Evolutionary conservation across 2,113 vertebrate species (phyloP).

Genomic region (Malurus melanocephalus): DNA sequence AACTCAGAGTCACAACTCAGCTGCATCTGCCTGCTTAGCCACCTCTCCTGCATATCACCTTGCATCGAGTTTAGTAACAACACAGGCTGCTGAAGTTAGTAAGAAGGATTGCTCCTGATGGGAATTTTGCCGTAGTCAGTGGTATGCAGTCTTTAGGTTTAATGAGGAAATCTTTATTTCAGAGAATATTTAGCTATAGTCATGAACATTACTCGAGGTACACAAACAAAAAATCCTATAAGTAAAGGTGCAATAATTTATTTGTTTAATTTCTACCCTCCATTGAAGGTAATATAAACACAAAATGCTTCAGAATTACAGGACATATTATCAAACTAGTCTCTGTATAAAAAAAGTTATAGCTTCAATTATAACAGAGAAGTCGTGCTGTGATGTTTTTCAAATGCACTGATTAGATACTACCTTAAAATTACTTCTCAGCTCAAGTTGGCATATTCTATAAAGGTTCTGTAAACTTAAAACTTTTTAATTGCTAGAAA

Average conservation of each 20-base stretch:
- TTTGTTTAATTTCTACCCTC: conserved; percentile 62
- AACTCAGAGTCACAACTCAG: not conserved
- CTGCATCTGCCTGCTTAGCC: fast-evolving
- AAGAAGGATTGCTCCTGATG: not conserved
- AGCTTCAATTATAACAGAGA: conserved; percentile 60
- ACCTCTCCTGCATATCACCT: not conserved
- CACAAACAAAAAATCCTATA: conserved; percentile 58
- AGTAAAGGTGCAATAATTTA: conserved; percentile 73
- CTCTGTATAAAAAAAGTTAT: conserved; percentile 64
- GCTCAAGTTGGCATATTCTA: conserved; percentile 71
- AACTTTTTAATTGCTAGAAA: conserved; percentile 68
- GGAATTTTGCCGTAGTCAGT: not conserved
- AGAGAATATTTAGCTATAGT: conserved; percentile 46
- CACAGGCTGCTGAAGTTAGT: not conserved
- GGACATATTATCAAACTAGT: conserved; percentile 67
- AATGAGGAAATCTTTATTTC: conserved; percentile 57
- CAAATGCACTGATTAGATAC: conserved; percentile 56
- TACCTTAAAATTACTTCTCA: conserved; percentile 52
- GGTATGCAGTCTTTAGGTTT: conserved; percentile 39
- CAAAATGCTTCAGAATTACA: conserved; percentile 65
- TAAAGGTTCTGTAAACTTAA: conserved; percentile 73
- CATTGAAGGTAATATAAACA: conserved; percentile 67
- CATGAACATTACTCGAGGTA: conserved; percentile 54
- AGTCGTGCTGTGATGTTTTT: conserved; percentile 43
- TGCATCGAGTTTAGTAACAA: not conserved